These are phyloP conservation scores for Physocephala rufipes DNA, from an alignment of 2,888 invertebrate genomes.

Conservation along the genomic window DNA sequence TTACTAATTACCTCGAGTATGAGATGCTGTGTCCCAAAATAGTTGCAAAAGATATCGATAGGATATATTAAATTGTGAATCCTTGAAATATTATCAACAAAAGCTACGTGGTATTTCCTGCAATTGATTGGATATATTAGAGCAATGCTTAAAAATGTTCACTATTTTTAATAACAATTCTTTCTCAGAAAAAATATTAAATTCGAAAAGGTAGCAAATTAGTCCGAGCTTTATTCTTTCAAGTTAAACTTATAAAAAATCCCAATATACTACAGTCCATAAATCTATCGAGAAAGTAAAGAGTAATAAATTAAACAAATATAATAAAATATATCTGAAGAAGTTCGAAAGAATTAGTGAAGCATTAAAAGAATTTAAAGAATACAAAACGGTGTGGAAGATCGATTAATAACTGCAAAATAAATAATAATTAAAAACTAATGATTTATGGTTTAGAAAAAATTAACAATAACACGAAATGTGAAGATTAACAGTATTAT, in stretches of 20 bases:
- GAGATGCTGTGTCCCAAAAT: no score
- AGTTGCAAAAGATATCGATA: no score
- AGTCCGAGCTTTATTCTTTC: no score
- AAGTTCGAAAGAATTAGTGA: not conserved
- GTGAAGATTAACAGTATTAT: not conserved
- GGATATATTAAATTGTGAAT: no score
- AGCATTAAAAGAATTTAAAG: not conserved
- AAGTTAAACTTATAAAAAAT: no score
- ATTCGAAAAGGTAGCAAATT: not conserved
- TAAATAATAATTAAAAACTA: not conserved
- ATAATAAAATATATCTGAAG: not conserved
- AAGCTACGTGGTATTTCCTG: no score
- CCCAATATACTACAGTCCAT: not conserved
- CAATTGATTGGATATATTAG: no score
- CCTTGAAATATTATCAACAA: no score
- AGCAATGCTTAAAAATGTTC: no score
- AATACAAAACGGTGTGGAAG: not conserved
- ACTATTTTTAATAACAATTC: not conserved
- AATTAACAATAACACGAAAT: not conserved
- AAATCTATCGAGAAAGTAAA: not conserved
- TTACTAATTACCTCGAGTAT: no score
- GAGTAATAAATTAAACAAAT: not conserved
- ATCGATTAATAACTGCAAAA: not conserved
- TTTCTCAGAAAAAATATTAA: constrained; percentile 4
- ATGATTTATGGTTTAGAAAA: no score